Evolutionary conservation across 2,888 invertebrate genomes (phyloP), one percentile per base, ranked within the genome.

Genomic region (Epinotia demarniana): DNA sequence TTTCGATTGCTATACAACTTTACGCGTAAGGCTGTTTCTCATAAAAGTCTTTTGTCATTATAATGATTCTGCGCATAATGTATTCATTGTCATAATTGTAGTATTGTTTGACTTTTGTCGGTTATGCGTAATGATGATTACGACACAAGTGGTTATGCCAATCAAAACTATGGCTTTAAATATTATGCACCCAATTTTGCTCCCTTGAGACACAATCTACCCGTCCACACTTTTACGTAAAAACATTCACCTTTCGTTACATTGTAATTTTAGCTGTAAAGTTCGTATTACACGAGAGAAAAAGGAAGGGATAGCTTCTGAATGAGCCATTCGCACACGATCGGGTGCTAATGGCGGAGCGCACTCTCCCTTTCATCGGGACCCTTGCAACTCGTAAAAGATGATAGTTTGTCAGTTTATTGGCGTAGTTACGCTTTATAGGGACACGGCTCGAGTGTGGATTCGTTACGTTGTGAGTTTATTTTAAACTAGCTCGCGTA

Each of bases 331-430:
- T 77, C 73, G 33, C 67, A 78, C 74, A 71, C 75, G 74, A 79
- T 80, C 79, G 75, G 73, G 76, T 77, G 79, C 77, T 80, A 80
- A 81, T 81, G 78, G 79, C 61, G 70, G 68, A 63, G 63, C 79
- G 74, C 77, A 80, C 81, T 81, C 79, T 80, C 64, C 78, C 75
- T 75, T 78, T 78, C 75, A 72, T 77, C 72, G 77, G 78, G 78
- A 79, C 79, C 79, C 77, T 78, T 78, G 78, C 78, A 78, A 78
- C 76, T 77, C 81, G 80, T 82, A 79, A 81, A 82, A 80, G 78
- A 70, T 78, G 78, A 79, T 81, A 81, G 79, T 80, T 79, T 79
- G n/a, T 78, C 73, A 77, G 74, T 77, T 77, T 78, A 79, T 77
- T 77, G 77, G 69, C 64, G 64, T 58, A 73, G 61, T 79, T 73